Evolutionary conservation across 2,113 vertebrate species (phyloP).

Genomic region (Tenrec ecaudatus): DNA sequence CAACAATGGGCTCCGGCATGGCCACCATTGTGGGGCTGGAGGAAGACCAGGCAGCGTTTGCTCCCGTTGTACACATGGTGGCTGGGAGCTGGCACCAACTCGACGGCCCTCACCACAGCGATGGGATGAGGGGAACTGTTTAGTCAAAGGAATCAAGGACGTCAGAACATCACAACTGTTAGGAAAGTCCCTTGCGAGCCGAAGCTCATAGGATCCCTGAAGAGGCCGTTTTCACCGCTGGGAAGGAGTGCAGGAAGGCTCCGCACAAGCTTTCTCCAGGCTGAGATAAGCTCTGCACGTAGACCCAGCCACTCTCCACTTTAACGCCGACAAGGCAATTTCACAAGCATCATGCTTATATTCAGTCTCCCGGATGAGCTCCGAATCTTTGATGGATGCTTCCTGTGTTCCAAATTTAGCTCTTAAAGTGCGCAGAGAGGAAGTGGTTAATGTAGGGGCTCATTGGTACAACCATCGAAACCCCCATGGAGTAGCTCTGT

Average conservation of each 20-base stretch:
- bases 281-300: not conserved
- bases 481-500: not conserved
- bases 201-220: not conserved
- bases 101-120: too few species aligned
- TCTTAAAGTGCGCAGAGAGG: not conserved
- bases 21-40: too few species aligned
- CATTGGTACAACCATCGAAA: not conserved
- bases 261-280: not conserved
- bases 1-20: too few species aligned
- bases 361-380: not conserved
- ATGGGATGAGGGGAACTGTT: not conserved
- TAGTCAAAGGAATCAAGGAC: not conserved
- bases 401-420: not conserved
- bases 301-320: not conserved
- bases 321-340: not conserved
- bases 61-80: too few species aligned
- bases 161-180: not conserved
- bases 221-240: not conserved
- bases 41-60: too few species aligned
- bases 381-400: not conserved
- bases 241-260: not conserved
- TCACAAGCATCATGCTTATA: not conserved
- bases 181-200: not conserved
- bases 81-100: too few species aligned
- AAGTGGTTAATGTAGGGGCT: not conserved